Evolutionary conservation across 2,113 vertebrate genomes (phyloP).

Genomic region (Natator depressus): DNA sequence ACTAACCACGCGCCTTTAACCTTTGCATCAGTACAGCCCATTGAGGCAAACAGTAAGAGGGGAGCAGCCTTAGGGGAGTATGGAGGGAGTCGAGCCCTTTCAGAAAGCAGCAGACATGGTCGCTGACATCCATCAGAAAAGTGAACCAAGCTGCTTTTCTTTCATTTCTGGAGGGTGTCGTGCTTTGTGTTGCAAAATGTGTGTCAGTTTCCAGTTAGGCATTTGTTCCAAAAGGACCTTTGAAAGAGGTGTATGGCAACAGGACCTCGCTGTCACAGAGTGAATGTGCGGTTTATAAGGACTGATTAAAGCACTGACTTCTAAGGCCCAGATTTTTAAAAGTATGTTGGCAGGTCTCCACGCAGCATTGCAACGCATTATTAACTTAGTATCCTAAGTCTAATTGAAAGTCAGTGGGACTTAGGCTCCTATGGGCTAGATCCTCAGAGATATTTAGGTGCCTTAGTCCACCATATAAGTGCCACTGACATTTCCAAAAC

Average conservation of each 20-base stretch:
- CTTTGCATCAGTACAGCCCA: not conserved
- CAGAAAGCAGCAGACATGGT: fast-evolving
- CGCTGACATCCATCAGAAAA: fast-evolving
- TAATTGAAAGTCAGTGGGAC: not conserved
- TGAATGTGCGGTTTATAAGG: not conserved
- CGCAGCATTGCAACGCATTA: not conserved
- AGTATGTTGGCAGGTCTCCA: not conserved
- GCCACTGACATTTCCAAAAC: not conserved
- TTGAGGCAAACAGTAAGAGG: too few species aligned
- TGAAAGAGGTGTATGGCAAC: not conserved
- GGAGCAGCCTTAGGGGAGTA: fast-evolving
- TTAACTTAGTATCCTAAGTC: not conserved
- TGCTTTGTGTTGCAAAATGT: not conserved
- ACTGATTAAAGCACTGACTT: not conserved
- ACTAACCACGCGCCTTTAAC: not conserved
- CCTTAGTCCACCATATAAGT: not conserved
- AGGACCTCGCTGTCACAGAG: not conserved
- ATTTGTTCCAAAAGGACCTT: not conserved
- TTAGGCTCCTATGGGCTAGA: not conserved
- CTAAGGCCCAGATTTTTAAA: not conserved
- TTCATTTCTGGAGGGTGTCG: not conserved
- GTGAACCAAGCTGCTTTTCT: not conserved
- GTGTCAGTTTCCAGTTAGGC: not conserved
- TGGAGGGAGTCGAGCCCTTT: not conserved
- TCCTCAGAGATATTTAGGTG: not conserved